These are phyloP conservation scores for Pristis pectinata DNA, from an alignment of 2,797 vertebrate species.

Conservation along the genomic window DNA sequence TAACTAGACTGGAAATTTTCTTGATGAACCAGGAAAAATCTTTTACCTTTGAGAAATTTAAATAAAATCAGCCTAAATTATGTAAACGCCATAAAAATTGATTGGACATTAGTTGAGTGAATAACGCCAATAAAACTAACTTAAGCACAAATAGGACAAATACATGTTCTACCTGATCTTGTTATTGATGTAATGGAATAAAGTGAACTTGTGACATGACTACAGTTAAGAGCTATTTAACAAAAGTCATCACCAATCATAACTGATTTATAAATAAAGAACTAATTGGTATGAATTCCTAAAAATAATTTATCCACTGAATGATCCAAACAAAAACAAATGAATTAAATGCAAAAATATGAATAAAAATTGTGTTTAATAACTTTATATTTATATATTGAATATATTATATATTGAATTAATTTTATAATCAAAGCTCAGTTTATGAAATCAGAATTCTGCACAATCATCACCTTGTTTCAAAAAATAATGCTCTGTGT, in stretches of 20 bases:
- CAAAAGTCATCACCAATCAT: background rate
- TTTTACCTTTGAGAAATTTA: background rate
- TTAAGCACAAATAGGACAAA: background rate
- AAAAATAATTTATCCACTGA: background rate
- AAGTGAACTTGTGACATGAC: background rate
- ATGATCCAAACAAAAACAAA: background rate
- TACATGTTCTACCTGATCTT: background rate
- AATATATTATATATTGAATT: too few relatives aligned
- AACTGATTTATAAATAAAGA: background rate
- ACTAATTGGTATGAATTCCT: background rate
- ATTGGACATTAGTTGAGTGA: background rate
- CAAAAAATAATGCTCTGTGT: background rate
- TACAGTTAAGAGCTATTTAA: background rate
- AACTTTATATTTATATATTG: too few relatives aligned
- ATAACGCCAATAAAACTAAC: background rate
- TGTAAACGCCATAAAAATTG: background rate
- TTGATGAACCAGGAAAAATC: background rate
- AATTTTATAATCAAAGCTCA: too few relatives aligned
- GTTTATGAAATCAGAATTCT: background rate
- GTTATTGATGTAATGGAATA: background rate
- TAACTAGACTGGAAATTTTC: background rate
- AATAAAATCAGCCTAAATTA: background rate
- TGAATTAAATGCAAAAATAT: background rate
- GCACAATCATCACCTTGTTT: background rate
- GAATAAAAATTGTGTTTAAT: background rate